Evolutionary conservation across 1,140 invertebrate species (phyloP), one percentile per base, ranked within the genome.

Genomic region (Tetragnatha versicolor): DNA sequence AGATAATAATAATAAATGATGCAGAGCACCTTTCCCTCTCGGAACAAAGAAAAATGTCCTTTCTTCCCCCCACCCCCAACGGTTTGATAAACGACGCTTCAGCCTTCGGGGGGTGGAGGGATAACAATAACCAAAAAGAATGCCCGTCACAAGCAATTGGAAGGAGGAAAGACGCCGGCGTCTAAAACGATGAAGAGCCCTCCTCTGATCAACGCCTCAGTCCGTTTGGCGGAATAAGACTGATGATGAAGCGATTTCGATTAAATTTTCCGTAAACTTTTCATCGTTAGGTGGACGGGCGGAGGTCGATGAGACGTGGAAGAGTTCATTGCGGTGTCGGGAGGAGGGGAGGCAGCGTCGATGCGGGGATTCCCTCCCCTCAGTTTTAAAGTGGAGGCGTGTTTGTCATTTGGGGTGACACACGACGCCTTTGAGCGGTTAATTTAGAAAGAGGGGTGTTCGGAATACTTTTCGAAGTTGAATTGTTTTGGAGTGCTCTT

Each of bases 181-280:
- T 31, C 31, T 29, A 31, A 33, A 60, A 60, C 29, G 55, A 60
- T 60, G 27, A 60, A 60, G 55, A 60, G 35, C 12, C 27, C 35
- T 33, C 29, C 27, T 14, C 55, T 60, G 55, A 60, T 60, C 55
- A 60, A 35, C 55, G 55, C 55, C 55, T 60, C 55, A 12, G 27
- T 29, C 27, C 14, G 10, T 51, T 51, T 22, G 6, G 10, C 14
- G 5, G 31, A 60, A 60, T 17, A 60, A 60, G 55, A 60, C 29
- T 60, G 55, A 60, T 60, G 55, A 60, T 60, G 27, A 29, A 35
- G 35, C 55, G 29, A 60, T 60, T 60, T 60, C 55, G 31, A 60
- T 60, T 60, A 60, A 60, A 60, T 60, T 60, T 60, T 35, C 27
- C 55, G 55, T 60, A 60, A 60, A 60, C 55, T 60, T 60, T 60